Conservation (phyloP, 2,888 invertebrate genomes). For the Atherix ibis region DNA sequence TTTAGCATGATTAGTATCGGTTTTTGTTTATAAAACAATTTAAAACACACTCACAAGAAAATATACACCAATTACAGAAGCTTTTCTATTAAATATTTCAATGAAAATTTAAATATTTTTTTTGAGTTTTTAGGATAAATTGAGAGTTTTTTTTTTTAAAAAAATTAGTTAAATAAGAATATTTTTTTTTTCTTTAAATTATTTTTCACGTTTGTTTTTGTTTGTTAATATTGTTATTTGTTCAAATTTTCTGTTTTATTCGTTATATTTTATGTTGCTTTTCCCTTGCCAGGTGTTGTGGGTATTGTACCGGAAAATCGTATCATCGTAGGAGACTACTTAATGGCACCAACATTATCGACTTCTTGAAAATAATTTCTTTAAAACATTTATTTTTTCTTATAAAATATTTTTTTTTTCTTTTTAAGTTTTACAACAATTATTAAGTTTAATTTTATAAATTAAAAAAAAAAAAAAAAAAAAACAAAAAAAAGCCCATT, state of each 20-base stretch:
- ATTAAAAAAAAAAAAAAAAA: constrained; percentile 4
- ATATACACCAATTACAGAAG: too few relatives aligned
- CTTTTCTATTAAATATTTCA: too few relatives aligned
- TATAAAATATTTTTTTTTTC: constrained; percentile 10
- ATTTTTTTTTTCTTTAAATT: constrained; percentile 5
- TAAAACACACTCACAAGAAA: too few relatives aligned
- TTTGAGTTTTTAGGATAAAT: too few relatives aligned
- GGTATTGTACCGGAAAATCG: constrained; percentile 48
- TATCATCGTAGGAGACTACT: constrained; percentile 47
- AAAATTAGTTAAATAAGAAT: background rate
- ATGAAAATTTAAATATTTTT: too few relatives aligned
- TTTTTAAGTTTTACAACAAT: constrained; percentile 14
- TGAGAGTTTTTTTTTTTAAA: background rate
- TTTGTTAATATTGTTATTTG: constrained; percentile 8
- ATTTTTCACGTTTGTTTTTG: constrained; percentile 4
- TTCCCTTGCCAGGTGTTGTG: constrained; percentile 42
- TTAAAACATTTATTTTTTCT: too few relatives aligned
- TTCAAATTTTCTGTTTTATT: too few relatives aligned
- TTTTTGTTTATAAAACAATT: too few relatives aligned
- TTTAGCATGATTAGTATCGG: too few relatives aligned
- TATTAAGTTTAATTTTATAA: constrained; percentile 12
- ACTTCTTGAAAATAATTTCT: constrained; percentile 16
- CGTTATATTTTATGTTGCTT: constrained; percentile 23
- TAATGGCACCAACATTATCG: constrained; percentile 39
- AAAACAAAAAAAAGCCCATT: background rate